Evolutionary conservation across 2,113 vertebrate species (phyloP).

Genomic region (Neogobius melanostomus): DNA sequence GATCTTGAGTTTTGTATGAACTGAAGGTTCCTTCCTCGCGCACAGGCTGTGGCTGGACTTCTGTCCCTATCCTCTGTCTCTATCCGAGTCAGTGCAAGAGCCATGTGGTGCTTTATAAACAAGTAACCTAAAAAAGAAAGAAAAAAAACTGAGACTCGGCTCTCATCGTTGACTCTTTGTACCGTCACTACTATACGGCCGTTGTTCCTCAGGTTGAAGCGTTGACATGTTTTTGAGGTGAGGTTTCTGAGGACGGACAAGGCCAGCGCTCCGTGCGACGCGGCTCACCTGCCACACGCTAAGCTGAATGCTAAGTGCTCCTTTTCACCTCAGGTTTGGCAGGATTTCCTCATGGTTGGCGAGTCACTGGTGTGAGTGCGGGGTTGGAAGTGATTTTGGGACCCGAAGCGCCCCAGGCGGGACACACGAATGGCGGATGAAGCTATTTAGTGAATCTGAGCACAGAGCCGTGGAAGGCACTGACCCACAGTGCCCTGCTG

Average conservation of each 20-base stretch:
- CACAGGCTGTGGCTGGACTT: too few relatives aligned
- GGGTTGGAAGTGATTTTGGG: conserved; percentile 4
- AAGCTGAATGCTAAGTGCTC: background rate
- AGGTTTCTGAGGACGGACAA: conserved; percentile 26
- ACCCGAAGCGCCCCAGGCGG: conserved; percentile 6
- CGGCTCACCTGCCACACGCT: conserved; percentile 12
- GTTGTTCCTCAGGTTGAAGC: conserved; percentile 17
- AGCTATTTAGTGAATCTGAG: background rate
- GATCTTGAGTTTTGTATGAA: too few relatives aligned
- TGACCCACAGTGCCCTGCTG: conserved; percentile 14
- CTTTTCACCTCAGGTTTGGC: background rate
- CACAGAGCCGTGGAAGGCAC: conserved; percentile 9
- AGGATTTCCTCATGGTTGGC: background rate
- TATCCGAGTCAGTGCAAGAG: too few relatives aligned
- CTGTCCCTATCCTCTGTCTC: too few relatives aligned
- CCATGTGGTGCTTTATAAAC: too few relatives aligned
- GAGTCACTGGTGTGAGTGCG: background rate
- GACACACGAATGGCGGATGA: conserved; percentile 16
- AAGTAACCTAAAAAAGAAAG: too few relatives aligned
- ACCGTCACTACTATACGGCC: too few relatives aligned
- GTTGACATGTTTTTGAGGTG: conserved; percentile 52
- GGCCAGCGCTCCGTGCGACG: conserved; percentile 30
- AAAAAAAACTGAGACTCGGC: too few relatives aligned
- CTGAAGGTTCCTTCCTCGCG: too few relatives aligned
- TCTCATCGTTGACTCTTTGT: background rate